Percentiles rank a stretch among this genome's conserved stretches.
Evolutionary conservation across 2,888 invertebrate genomes (phyloP).

Genomic region (Caenorhabditis doughertyi): DNA sequence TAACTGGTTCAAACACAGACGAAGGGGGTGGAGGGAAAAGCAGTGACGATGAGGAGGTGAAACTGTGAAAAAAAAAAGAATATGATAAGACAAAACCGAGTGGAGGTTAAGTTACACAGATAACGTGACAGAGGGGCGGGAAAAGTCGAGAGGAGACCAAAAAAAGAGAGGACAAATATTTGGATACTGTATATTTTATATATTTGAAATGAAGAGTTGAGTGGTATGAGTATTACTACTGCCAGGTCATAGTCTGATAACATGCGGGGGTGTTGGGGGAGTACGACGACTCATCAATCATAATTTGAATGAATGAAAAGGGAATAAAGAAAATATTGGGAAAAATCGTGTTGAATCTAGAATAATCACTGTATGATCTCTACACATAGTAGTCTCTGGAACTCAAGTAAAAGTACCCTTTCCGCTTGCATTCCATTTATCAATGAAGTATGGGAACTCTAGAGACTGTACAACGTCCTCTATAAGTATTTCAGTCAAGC

Average conservation of each 20-base stretch:
- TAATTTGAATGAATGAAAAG: not conserved
- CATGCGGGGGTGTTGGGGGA: conserved; percentile 7
- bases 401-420: no score
- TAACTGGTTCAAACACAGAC: conserved; percentile 48
- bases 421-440: no score
- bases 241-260: conserved; percentile 40
- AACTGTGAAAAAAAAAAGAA: conserved; percentile 2
- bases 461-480: no score
- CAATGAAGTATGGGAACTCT: no score
- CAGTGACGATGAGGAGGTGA: conserved; percentile 11
- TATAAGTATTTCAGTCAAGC: no score
- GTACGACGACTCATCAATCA: conserved; percentile 34
- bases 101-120: conserved; percentile 52
- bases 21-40: conserved; percentile 36
- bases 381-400: no score
- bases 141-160: conserved; percentile 12
- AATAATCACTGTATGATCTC: no score
- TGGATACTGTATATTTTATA: conserved; percentile 26
- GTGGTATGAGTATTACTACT: not conserved
- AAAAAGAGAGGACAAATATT: conserved; percentile 32
- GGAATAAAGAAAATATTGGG: not conserved
- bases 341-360: not conserved
- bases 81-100: conserved; percentile 30
- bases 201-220: not conserved
- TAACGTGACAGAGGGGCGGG: conserved; percentile 49